A percentile compares a stretch with the other conserved stretches of the same genome.
phyloP scores from a whole-genome alignment of 1,140 invertebrate species.

The Neocloeon triangulifer region DNA sequence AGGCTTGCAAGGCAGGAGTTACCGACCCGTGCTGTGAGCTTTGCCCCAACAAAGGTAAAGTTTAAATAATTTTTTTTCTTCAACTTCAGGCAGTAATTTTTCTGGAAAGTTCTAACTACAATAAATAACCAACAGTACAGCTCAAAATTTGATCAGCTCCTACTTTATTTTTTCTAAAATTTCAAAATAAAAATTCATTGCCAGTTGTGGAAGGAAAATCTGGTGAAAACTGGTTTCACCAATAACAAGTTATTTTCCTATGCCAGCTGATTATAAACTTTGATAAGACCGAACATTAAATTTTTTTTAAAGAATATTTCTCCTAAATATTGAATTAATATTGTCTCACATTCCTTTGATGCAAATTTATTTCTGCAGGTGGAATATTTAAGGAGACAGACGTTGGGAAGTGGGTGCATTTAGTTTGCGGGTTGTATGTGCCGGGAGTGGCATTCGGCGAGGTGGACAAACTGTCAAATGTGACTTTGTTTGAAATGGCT shows the following conservation, averaged over 20 bases:
- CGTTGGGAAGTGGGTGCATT: constrained; percentile 90
- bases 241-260: too few species aligned
- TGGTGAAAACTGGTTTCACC: too few species aligned
- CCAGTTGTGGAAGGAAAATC: too few species aligned
- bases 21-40: constrained; percentile 68
- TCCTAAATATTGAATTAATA: neutral
- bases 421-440: constrained; percentile 90
- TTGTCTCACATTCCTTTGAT: too few species aligned
- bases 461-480: constrained; percentile 62
- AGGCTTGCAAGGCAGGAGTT: constrained; percentile 83
- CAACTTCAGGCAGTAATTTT: too few species aligned
- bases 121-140: too few species aligned
- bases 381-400: constrained; percentile 94
- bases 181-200: neutral
- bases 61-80: constrained; percentile 2
- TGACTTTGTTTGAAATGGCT: constrained; percentile 87
- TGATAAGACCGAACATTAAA: too few species aligned
- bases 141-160: too few species aligned
- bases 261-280: constrained; percentile 5
- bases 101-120: too few species aligned
- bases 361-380: constrained; percentile 31
- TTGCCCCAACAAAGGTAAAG: constrained; percentile 51
- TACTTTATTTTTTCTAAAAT: constrained; percentile 4
- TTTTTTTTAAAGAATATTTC: constrained; percentile 8
- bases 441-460: constrained; percentile 94